Conservation (phyloP, 2,113 vertebrate genomes). For the Excalfactoria chinensis region DNA sequence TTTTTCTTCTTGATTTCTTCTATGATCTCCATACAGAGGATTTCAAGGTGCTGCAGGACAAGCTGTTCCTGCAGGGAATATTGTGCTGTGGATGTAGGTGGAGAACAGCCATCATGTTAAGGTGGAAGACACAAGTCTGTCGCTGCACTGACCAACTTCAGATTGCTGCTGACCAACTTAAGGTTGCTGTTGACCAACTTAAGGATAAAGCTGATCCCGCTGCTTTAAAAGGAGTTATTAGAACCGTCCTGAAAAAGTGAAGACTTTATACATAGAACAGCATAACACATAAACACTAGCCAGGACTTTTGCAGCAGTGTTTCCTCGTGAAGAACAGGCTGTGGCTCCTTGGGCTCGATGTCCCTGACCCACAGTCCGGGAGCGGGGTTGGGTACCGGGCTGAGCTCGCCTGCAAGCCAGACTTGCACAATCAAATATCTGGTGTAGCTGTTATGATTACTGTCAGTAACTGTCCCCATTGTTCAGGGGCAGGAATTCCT, state of each 20-base stretch:
- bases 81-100: accelerated
- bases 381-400: background rate
- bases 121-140: background rate
- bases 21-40: background rate
- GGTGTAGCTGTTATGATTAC: conserved; percentile 68
- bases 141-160: accelerated
- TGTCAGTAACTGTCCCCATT: conserved; percentile 68
- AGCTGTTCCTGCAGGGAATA: background rate
- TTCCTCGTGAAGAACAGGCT: background rate
- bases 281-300: accelerated
- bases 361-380: background rate
- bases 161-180: no score
- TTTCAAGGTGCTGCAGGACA: background rate
- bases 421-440: conserved; percentile 69
- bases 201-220: background rate
- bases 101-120: accelerated
- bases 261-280: background rate
- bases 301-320: background rate
- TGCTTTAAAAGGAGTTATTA: background rate
- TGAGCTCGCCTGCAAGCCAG: background rate
- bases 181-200: background rate
- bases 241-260: background rate
- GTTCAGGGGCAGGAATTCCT: conserved; percentile 72
- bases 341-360: no score
- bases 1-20: background rate